phyloP scores from a whole-genome alignment of 2,797 vertebrate genomes.

The Siniperca obscura region DNA sequence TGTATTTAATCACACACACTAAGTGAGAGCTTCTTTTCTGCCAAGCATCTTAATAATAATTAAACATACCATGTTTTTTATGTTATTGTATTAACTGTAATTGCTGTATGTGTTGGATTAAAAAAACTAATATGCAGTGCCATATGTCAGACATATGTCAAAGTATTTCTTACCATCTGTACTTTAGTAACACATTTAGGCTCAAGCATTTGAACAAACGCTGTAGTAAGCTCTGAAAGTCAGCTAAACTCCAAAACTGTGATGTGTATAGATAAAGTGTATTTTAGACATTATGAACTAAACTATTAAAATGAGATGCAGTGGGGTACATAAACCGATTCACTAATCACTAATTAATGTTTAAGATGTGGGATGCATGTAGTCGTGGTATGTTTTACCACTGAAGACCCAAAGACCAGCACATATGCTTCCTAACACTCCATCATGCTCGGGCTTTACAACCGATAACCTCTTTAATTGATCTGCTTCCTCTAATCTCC shows the following conservation, averaged over 20 bases:
- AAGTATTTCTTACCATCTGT: not conserved
- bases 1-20: not conserved
- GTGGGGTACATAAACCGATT: not conserved
- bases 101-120: not conserved
- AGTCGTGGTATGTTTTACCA: not conserved
- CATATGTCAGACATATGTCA: not conserved
- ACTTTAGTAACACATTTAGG: not conserved
- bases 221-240: not conserved
- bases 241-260: not conserved
- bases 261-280: not conserved
- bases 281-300: not conserved
- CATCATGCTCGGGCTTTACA: not conserved
- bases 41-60: not conserved
- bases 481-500: conserved; percentile 24
- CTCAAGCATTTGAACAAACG: not conserved
- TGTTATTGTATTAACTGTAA: not conserved
- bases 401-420: not conserved
- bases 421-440: not conserved
- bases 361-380: not conserved
- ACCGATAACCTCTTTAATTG: conserved; percentile 23
- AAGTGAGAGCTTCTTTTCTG: not conserved
- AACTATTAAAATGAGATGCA: not conserved
- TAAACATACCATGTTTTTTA: not conserved
- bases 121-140: too few relatives aligned
- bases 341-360: not conserved